Percentiles rank a stretch among this genome's conserved stretches.
Evolutionary conservation across 35 echinoderm and acorn worm genomes (phyloP).

Genomic region (Anneissia japonica): DNA sequence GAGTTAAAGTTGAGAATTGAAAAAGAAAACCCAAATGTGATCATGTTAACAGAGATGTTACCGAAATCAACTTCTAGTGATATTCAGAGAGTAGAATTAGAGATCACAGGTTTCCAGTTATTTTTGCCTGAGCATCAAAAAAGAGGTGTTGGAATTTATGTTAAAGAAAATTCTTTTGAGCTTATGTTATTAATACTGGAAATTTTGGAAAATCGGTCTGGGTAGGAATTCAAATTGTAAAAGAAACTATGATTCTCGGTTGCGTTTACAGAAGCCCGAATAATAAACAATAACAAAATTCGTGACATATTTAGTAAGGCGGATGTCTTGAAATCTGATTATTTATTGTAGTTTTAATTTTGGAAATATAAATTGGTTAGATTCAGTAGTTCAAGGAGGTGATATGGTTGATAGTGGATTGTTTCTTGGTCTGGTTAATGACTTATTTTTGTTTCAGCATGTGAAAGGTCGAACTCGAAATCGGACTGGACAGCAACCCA

Average conservation of each 20-base stretch:
- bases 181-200: background rate
- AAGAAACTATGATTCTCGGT: background rate
- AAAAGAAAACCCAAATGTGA: background rate
- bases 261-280: background rate
- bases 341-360: background rate
- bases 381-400: no score
- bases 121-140: background rate
- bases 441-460: background rate
- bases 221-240: background rate
- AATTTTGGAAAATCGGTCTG: background rate
- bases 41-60: background rate
- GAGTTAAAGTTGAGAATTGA: background rate
- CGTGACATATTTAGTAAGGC: background rate
- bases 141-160: background rate
- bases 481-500: background rate
- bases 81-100: background rate
- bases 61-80: background rate
- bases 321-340: background rate
- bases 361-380: background rate
- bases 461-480: background rate
- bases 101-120: background rate
- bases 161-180: background rate
- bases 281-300: background rate
- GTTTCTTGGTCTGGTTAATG: no score
- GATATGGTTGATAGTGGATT: no score